These are phyloP conservation scores for Drosophila pseudotalamancana DNA, from an alignment of 2,888 invertebrate genomes.

Conservation along the genomic window DNA sequence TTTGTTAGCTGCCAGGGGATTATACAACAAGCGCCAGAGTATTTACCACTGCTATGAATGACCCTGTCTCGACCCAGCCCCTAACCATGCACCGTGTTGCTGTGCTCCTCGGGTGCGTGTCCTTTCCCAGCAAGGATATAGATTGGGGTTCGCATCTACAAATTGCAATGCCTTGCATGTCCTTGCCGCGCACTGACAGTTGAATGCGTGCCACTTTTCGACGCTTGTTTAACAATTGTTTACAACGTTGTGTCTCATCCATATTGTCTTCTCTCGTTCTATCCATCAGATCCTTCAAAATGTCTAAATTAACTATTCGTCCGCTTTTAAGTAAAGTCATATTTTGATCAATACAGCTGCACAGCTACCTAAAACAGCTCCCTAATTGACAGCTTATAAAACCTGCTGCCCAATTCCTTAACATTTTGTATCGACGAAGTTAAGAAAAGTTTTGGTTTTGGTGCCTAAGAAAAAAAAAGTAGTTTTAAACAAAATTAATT, in stretches of 20 bases:
- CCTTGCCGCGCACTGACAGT: conserved; percentile 21
- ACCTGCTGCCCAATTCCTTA: too few species aligned
- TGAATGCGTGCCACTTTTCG: conserved; percentile 4
- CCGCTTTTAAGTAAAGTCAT: conserved; percentile 51
- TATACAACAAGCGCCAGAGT: conserved; percentile 64
- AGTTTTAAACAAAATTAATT: conserved; percentile 32
- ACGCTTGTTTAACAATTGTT: conserved; percentile 60
- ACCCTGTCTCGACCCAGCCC: conserved; percentile 5
- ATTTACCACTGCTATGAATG: conserved; percentile 51
- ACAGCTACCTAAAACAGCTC: background rate
- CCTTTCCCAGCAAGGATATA: conserved; percentile 33
- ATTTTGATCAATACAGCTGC: conserved; percentile 7
- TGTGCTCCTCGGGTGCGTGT: conserved; percentile 16
- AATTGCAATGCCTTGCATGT: conserved; percentile 64
- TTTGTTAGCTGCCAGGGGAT: conserved; percentile 74
- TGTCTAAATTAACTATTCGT: conserved; percentile 26
- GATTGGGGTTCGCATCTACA: conserved; percentile 36
- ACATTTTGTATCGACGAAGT: too few species aligned
- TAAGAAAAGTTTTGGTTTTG: too few species aligned
- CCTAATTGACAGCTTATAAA: too few species aligned
- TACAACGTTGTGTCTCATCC: conserved; percentile 40
- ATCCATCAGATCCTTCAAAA: conserved; percentile 50
- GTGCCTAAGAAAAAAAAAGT: conserved; percentile 31
- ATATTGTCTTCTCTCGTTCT: background rate
- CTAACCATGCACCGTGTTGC: too few species aligned